Conservation (phyloP, 1,140 invertebrate species). For the Maniola jurtina region DNA sequence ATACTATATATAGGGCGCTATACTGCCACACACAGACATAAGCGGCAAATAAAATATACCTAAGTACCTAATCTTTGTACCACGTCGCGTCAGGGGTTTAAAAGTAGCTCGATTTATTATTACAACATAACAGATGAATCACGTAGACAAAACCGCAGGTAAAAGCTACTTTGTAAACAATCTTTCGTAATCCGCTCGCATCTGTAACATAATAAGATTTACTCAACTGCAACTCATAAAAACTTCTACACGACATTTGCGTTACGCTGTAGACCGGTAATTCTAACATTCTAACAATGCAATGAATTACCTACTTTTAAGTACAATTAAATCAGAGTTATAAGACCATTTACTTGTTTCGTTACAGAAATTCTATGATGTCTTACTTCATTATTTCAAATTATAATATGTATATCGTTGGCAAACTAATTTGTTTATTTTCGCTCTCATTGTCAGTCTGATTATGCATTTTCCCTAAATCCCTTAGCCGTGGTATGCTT, state of each 20-base stretch:
- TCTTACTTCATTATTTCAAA: not conserved
- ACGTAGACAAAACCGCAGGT: not conserved
- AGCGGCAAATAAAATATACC: too few relatives aligned
- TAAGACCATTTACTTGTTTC: not conserved
- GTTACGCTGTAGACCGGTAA: not conserved
- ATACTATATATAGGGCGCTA: too few relatives aligned
- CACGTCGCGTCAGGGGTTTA: too few relatives aligned
- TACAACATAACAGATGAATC: too few relatives aligned
- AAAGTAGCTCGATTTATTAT: too few relatives aligned
- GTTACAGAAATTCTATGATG: not conserved
- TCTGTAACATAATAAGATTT: slow-evolving; percentile 20
- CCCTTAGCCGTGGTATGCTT: too few relatives aligned
- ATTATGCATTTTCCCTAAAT: too few relatives aligned
- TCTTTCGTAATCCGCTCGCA: slow-evolving; percentile 16
- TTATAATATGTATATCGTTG: not conserved
- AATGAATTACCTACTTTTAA: not conserved
- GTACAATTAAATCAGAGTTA: not conserved
- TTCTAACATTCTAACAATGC: not conserved
- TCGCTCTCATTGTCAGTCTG: too few relatives aligned
- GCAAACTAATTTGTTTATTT: too few relatives aligned
- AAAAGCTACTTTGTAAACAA: slow-evolving; percentile 1
- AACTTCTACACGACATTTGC: slow-evolving; percentile 2
- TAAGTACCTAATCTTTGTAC: too few relatives aligned
- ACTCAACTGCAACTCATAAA: slow-evolving; percentile 14
- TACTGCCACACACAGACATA: too few relatives aligned